These are phyloP conservation scores for Leucania comma DNA, from an alignment of 2,888 invertebrate species.

Conservation along the genomic window DNA sequence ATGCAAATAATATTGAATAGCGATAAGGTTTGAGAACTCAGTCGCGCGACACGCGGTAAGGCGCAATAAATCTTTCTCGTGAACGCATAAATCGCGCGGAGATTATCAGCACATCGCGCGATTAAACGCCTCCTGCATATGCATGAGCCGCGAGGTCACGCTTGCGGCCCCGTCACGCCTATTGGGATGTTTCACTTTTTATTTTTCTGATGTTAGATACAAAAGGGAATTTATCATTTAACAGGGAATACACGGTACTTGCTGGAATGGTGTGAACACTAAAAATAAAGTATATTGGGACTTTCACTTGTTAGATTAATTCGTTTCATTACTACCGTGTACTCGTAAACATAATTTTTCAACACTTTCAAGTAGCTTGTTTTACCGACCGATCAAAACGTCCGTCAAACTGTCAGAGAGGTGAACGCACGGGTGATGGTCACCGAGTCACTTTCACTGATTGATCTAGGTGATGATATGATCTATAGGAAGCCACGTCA, in stretches of 20 bases:
- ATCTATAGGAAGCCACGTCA: not conserved
- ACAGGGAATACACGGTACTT: not conserved
- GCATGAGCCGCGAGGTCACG: constrained; percentile 9
- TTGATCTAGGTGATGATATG: constrained; percentile 22
- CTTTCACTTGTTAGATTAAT: not conserved
- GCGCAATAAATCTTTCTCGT: constrained; percentile 6
- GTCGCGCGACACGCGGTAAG: constrained; percentile 1
- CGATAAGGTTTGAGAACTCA: not conserved
- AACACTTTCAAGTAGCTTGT: not conserved
- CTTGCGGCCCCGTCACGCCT: not conserved
- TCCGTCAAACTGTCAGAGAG: not conserved
- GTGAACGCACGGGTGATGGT: constrained; percentile 15
- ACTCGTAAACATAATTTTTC: not conserved
- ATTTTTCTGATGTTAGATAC: not conserved
- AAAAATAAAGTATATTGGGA: not conserved
- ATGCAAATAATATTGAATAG: not conserved
- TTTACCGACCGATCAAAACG: not conserved
- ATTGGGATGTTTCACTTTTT: not conserved
- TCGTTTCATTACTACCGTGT: not conserved
- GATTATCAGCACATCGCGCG: constrained; percentile 23
- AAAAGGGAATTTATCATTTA: not conserved
- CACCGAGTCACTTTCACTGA: constrained; percentile 33
- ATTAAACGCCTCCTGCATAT: constrained; percentile 13
- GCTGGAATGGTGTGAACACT: not conserved
- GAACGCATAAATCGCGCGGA: constrained; percentile 14